Percentiles rank a stretch among this genome's conserved stretches.
Evolutionary conservation across 1,140 invertebrate genomes (phyloP).

Genomic region (Diabrotica undecimpunctata): DNA sequence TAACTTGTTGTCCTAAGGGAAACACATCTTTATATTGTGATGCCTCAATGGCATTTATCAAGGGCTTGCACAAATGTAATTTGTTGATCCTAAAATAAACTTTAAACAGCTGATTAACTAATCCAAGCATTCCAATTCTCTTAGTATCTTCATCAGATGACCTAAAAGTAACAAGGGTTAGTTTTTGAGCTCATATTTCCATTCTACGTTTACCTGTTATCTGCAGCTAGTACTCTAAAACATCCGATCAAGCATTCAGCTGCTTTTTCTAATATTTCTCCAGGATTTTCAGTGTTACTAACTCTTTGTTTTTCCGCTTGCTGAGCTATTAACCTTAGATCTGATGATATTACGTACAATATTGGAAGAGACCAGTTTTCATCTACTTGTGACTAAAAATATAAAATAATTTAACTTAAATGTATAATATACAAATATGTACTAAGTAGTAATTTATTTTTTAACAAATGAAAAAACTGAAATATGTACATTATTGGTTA

Average conservation of each 20-base stretch:
- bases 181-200: too few relatives aligned
- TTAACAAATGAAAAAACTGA: too few relatives aligned
- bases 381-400: conserved; percentile 67
- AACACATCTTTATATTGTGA: conserved; percentile 86
- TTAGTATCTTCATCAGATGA: conserved; percentile 87
- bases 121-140: conserved; percentile 89
- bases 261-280: conserved; percentile 86
- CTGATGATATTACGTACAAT: conserved; percentile 84
- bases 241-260: conserved; percentile 91
- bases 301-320: conserved; percentile 65
- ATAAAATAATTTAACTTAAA: too few relatives aligned
- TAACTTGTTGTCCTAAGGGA: conserved; percentile 81
- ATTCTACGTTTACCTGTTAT: conserved; percentile 57
- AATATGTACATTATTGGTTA: too few relatives aligned
- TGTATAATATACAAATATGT: too few relatives aligned
- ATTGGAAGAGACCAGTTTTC: conserved; percentile 94
- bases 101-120: conserved; percentile 97
- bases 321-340: conserved; percentile 75
- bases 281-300: conserved; percentile 55
- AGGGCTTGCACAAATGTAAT: conserved; percentile 91
- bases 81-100: conserved; percentile 98
- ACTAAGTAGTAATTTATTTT: too few relatives aligned
- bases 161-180: conserved; percentile 36
- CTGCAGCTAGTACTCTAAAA: conserved; percentile 93
- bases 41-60: conserved; percentile 94